phyloP scores from a whole-genome alignment of 2,888 invertebrate species.

The Crematogaster levior region DNA sequence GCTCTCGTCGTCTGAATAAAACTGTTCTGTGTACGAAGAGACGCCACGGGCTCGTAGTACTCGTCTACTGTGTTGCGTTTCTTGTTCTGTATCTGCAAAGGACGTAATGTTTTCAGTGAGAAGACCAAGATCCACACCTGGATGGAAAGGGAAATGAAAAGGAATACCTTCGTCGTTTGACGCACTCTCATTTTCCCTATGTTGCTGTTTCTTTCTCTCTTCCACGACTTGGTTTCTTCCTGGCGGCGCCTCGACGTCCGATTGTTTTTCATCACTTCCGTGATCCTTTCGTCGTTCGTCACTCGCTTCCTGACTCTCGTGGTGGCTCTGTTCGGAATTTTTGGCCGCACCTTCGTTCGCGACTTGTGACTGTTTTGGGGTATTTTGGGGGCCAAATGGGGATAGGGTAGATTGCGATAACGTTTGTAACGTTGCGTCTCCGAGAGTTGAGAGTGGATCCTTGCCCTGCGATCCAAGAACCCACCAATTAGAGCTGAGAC shows the following conservation, averaged over 20 bases:
- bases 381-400: constrained; percentile 71
- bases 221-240: constrained; percentile 7
- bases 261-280: not conserved
- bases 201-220: not conserved
- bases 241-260: not conserved
- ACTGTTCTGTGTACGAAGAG: constrained; percentile 83
- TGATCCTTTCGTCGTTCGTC: constrained; percentile 1
- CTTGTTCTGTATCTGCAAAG: constrained; percentile 44
- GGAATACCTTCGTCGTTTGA: constrained; percentile 35
- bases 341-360: not conserved
- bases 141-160: not conserved
- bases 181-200: not conserved
- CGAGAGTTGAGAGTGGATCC: constrained; percentile 69
- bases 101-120: not conserved
- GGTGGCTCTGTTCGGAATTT: constrained; percentile 17
- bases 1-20: constrained; percentile 81
- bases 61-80: constrained; percentile 73
- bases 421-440: constrained; percentile 78
- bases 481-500: constrained; percentile 82
- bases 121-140: not conserved
- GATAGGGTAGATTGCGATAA: constrained; percentile 79
- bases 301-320: constrained; percentile 6
- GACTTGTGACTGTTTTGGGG: not conserved
- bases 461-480: constrained; percentile 83
- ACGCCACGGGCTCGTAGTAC: constrained; percentile 82